phyloP scores from a whole-genome alignment of 2,113 vertebrate genomes.

The Megatriorchis doriae region DNA sequence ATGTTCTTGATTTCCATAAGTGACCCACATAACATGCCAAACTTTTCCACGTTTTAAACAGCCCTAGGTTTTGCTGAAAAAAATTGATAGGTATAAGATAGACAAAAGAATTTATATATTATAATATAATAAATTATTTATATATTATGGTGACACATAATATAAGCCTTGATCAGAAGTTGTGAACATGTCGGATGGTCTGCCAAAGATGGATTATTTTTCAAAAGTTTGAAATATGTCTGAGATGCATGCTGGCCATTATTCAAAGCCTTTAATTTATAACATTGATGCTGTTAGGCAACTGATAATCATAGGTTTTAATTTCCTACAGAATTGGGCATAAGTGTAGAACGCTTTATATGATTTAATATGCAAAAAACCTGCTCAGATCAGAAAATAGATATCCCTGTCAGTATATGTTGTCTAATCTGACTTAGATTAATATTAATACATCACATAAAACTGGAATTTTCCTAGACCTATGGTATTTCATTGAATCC shows the following conservation, averaged over 20 bases:
- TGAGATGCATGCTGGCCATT: background rate
- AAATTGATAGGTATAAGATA: conserved; percentile 53
- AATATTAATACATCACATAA: background rate
- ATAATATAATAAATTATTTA: too few species aligned
- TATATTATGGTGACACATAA: conserved; percentile 2
- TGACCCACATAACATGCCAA: conserved; percentile 19
- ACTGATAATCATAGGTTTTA: conserved; percentile 6
- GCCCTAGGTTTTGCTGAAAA: conserved; percentile 39
- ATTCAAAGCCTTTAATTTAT: conserved; percentile 41
- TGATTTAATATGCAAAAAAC: background rate
- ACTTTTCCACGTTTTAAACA: conserved; percentile 23
- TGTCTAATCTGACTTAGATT: background rate
- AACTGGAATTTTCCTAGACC: background rate
- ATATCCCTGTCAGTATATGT: background rate
- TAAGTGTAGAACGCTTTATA: background rate
- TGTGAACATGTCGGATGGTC: conserved; percentile 33
- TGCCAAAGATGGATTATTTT: conserved; percentile 43
- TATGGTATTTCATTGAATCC: background rate
- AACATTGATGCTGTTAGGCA: background rate
- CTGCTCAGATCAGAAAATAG: background rate
- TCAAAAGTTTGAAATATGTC: conserved; percentile 27
- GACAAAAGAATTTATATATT: conserved; percentile 35
- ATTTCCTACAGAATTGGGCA: background rate
- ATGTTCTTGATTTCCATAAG: conserved; percentile 63
- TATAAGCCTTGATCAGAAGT: conserved; percentile 34